A percentile compares a stretch with the other conserved stretches of the same genome.
Evolutionary conservation across 2,888 invertebrate species (phyloP).

Genomic region (Stenoptilia bipunctidactyla): DNA sequence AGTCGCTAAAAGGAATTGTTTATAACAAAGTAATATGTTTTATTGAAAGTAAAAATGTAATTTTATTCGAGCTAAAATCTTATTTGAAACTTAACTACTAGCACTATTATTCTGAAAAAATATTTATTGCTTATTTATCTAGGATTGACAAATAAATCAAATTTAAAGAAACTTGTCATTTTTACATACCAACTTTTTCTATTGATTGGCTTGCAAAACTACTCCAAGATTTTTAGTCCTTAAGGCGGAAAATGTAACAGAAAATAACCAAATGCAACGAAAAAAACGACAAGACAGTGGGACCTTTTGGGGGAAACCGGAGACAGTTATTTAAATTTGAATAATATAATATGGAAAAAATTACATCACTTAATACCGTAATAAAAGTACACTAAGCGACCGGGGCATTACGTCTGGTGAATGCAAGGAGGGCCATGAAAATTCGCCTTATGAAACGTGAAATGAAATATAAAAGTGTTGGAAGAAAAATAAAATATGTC

Average conservation of each 20-base stretch:
- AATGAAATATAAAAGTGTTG: constrained; percentile 68
- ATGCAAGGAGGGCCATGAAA: constrained; percentile 62
- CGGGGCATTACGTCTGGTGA: constrained; percentile 63
- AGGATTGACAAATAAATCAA: no score
- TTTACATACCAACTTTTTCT: no score
- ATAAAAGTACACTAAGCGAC: constrained; percentile 73
- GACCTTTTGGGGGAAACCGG: constrained; percentile 61
- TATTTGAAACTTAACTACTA: no score
- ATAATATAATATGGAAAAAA: constrained; percentile 73
- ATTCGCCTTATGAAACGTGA: constrained; percentile 67
- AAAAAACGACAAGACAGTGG: constrained; percentile 58
- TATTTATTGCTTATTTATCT: no score
- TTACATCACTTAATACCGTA: constrained; percentile 73
- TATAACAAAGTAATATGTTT: no score
- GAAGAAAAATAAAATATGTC: constrained; percentile 64
- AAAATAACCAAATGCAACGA: constrained; percentile 62
- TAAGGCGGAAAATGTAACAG: constrained; percentile 22
- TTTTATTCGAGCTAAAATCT: no score
- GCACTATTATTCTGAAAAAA: no score
- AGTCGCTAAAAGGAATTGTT: no score
- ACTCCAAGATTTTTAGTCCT: constrained; percentile 16
- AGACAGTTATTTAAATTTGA: constrained; percentile 74
- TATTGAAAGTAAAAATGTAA: no score
- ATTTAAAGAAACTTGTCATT: no score
- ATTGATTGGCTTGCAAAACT: constrained; percentile 1